phyloP scores from a whole-genome alignment of 2,797 vertebrate genomes.

The Gymnoscopelus microlampas region DNA sequence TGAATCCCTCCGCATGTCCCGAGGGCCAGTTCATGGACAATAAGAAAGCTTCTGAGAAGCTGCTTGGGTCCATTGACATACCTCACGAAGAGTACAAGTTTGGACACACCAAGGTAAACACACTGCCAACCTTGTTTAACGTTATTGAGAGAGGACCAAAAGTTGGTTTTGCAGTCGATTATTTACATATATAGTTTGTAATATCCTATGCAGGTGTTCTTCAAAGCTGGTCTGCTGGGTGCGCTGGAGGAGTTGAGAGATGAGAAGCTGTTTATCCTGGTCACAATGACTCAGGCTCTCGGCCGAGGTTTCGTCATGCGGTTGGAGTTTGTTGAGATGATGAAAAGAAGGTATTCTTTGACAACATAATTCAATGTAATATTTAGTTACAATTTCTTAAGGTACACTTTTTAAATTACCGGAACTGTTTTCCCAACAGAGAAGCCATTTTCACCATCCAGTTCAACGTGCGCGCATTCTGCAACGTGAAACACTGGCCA shows the following conservation, averaged over 20 bases:
- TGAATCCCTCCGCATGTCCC: slow-evolving; percentile 49
- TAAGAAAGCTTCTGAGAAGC: slow-evolving; percentile 92
- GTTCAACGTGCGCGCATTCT: slow-evolving; percentile 91
- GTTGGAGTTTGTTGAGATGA: slow-evolving; percentile 79
- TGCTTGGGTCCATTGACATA: slow-evolving; percentile 85
- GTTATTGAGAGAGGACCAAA: no score
- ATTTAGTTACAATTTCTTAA: no score
- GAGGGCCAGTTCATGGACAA: slow-evolving; percentile 91
- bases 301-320: slow-evolving; percentile 83
- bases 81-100: slow-evolving; percentile 87
- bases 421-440: slow-evolving; percentile 20
- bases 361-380: neutral
- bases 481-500: slow-evolving; percentile 95
- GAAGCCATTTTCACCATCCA: slow-evolving; percentile 66
- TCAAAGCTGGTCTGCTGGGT: slow-evolving; percentile 87
- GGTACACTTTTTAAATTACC: neutral
- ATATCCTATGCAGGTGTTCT: slow-evolving; percentile 77
- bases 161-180: no score
- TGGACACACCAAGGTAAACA: slow-evolving; percentile 86
- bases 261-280: slow-evolving; percentile 85
- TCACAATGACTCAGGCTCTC: slow-evolving; percentile 84
- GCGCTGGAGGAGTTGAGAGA: slow-evolving; percentile 87
- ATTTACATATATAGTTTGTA: no score
- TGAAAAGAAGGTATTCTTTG: slow-evolving; percentile 79
- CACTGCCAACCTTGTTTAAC: no score